A percentile compares a stretch with the other conserved stretches of the same genome.
Conservation (phyloP, 2,797 vertebrate species). For the Spinibarbus caldwelli region DNA sequence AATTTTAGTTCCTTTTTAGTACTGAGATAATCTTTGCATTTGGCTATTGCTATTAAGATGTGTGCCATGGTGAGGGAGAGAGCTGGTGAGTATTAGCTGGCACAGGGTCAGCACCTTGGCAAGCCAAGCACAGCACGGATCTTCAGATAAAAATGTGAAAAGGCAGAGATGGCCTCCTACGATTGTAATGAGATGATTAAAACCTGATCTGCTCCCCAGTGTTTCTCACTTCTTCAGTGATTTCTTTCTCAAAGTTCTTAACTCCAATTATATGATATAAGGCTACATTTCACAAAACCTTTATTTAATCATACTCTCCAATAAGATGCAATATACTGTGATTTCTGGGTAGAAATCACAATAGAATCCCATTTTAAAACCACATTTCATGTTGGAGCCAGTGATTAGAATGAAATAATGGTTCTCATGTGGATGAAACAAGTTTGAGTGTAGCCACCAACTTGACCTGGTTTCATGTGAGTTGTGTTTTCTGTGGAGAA, state of each 20-base stretch:
- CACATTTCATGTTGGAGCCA: neutral
- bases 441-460: neutral
- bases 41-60: constrained; percentile 57
- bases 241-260: neutral
- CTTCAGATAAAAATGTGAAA: constrained; percentile 44
- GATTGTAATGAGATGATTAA: constrained; percentile 16
- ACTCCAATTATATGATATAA: neutral
- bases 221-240: neutral
- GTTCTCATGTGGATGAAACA: neutral
- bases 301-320: neutral
- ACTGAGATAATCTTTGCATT: constrained; percentile 68
- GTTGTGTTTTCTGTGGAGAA: too few relatives aligned
- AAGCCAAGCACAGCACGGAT: constrained; percentile 46
- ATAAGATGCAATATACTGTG: neutral
- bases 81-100: constrained; percentile 58
- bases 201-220: constrained; percentile 12
- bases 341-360: neutral
- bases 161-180: constrained; percentile 29
- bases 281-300: neutral
- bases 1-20: constrained; percentile 65
- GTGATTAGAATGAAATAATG: neutral
- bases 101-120: constrained; percentile 41
- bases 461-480: neutral
- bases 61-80: constrained; percentile 57
- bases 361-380: neutral